Conservation (phyloP, 2,113 vertebrate species). For the Solea solea region DNA sequence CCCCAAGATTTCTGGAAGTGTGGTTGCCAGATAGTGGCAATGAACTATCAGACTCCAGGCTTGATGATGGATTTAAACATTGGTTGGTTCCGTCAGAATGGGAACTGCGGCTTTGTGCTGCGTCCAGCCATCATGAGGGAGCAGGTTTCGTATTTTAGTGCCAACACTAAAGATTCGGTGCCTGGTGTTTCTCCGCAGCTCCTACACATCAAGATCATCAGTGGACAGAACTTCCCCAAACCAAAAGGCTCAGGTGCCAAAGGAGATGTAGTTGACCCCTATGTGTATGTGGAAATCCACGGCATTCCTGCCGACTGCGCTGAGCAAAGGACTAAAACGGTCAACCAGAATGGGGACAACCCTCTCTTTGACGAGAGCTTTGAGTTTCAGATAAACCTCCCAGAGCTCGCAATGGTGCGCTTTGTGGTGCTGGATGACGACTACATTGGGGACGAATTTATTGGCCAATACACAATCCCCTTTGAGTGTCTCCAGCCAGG, state of each 20-base stretch:
- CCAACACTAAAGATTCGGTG: conserved; percentile 96
- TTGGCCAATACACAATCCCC: conserved; percentile 96
- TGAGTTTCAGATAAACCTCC: conserved; percentile 98
- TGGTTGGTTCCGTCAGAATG: conserved; percentile 97
- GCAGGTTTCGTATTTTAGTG: conserved; percentile 96
- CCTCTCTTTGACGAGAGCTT: conserved; percentile 98
- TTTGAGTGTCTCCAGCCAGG: conserved; percentile 98
- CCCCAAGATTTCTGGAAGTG: conserved; percentile 99
- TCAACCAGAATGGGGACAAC: conserved; percentile 95
- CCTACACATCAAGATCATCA: conserved; percentile 97
- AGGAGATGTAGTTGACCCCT: conserved; percentile 97
- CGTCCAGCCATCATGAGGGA: conserved; percentile 98
- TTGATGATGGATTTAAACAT: conserved; percentile 99
- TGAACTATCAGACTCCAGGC: conserved; percentile 98
- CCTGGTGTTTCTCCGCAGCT: conserved; percentile 97
- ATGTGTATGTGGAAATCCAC: conserved; percentile 97
- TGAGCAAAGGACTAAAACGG: conserved; percentile 95
- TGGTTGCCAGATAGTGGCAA: conserved; percentile 97
- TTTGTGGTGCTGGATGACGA: conserved; percentile 98
- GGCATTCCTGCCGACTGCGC: conserved; percentile 97
- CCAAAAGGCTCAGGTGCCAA: conserved; percentile 98
- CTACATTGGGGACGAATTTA: conserved; percentile 98
- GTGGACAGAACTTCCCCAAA: conserved; percentile 97
- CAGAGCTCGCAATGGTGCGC: conserved; percentile 96
- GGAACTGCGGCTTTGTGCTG: conserved; percentile 95